Conservation (phyloP, 2,113 vertebrate genomes). For the Varanus salvator region DNA sequence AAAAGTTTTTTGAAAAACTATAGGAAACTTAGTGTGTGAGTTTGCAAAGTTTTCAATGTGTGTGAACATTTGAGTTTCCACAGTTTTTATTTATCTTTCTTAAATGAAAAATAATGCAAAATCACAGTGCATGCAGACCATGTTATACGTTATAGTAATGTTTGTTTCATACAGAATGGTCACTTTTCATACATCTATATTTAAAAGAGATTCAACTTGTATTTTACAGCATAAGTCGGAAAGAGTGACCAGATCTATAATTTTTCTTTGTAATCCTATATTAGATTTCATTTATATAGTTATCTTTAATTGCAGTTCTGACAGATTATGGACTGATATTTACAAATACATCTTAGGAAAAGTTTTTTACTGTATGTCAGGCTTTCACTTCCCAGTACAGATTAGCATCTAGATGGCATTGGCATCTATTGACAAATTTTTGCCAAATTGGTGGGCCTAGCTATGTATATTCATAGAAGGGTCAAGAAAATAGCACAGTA, state of each 20-base stretch:
- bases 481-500: conserved; percentile 76
- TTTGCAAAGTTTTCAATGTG: accelerated
- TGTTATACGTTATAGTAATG: accelerated
- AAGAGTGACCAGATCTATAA: accelerated
- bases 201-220: background rate
- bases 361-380: conserved; percentile 71
- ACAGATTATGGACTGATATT: conserved; percentile 57
- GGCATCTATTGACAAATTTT: conserved; percentile 76
- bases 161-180: conserved; percentile 13
- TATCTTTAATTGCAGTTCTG: conserved; percentile 50
- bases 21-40: background rate
- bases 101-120: background rate
- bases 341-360: conserved; percentile 67
- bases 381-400: conserved; percentile 75
- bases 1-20: background rate
- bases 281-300: conserved; percentile 40
- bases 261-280: background rate
- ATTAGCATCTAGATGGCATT: conserved; percentile 79
- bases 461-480: conserved; percentile 68
- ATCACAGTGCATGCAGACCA: background rate
- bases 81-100: background rate
- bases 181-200: background rate
- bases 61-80: accelerated
- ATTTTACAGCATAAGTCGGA: accelerated
- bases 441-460: conserved; percentile 79